phyloP scores from a whole-genome alignment of 2,113 vertebrate species.

The Anseranas semipalmata region DNA sequence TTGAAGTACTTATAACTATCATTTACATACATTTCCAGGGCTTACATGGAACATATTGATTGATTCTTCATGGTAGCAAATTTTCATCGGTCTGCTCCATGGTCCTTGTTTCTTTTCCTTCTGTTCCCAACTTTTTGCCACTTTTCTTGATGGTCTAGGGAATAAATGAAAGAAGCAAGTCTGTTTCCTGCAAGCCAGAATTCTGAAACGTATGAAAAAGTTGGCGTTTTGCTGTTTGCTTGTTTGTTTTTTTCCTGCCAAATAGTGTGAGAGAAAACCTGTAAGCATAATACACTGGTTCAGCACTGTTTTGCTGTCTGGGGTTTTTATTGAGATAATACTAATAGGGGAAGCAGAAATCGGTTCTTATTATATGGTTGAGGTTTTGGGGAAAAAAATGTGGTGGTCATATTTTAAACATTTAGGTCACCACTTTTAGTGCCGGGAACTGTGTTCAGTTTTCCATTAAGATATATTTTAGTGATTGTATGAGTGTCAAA shows the following conservation, averaged over 20 bases:
- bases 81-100: not conserved
- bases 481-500: not conserved
- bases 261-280: not conserved
- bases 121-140: not conserved
- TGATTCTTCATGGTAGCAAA: not conserved
- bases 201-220: not conserved
- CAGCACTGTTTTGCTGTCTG: not conserved
- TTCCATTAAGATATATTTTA: not conserved
- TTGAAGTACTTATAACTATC: constrained; percentile 43
- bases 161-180: not conserved
- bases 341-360: not conserved
- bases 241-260: not conserved
- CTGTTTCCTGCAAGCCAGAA: not conserved
- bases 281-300: not conserved
- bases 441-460: not conserved
- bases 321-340: not conserved
- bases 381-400: not conserved
- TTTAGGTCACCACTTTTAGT: not conserved
- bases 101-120: not conserved
- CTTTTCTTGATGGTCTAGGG: not conserved
- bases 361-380: not conserved
- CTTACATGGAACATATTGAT: constrained; percentile 55
- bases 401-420: not conserved
- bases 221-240: accelerated
- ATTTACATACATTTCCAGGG: constrained; percentile 28